phyloP scores from a whole-genome alignment of 2,113 vertebrate species.

The Thamnaconus septentrionalis region DNA sequence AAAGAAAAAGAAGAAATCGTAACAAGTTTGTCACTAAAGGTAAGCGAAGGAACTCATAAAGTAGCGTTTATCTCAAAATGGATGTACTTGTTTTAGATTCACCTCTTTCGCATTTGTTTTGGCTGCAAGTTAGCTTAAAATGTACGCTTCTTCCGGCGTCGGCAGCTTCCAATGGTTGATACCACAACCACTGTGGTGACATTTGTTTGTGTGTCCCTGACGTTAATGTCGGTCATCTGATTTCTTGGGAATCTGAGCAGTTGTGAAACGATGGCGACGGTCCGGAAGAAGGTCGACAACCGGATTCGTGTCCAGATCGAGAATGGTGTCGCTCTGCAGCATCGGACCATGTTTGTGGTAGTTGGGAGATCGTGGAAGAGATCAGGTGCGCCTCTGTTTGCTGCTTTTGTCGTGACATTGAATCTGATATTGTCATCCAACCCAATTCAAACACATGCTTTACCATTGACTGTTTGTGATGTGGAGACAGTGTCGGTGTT shows the following conservation, averaged over 20 bases:
- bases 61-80: too few relatives aligned
- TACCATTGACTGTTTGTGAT: neutral
- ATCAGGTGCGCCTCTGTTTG: conserved; percentile 80
- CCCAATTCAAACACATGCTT: neutral
- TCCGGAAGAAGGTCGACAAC: conserved; percentile 95
- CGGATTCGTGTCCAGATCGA: conserved; percentile 95
- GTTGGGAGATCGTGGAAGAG: conserved; percentile 93
- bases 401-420: neutral
- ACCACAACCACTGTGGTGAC: too few relatives aligned
- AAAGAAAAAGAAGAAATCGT: too few relatives aligned
- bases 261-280: conserved; percentile 74
- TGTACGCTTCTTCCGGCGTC: neutral
- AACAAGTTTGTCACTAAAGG: too few relatives aligned
- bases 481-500: too few relatives aligned
- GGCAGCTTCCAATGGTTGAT: too few relatives aligned
- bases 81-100: neutral
- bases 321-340: conserved; percentile 87
- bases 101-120: neutral
- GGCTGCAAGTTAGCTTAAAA: neutral
- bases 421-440: neutral
- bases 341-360: conserved; percentile 88
- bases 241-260: neutral
- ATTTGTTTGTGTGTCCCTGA: neutral
- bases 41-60: too few relatives aligned
- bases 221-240: neutral